These are phyloP conservation scores for Fulmarus glacialis DNA, from an alignment of 2,113 vertebrate genomes.

Conservation along the genomic window DNA sequence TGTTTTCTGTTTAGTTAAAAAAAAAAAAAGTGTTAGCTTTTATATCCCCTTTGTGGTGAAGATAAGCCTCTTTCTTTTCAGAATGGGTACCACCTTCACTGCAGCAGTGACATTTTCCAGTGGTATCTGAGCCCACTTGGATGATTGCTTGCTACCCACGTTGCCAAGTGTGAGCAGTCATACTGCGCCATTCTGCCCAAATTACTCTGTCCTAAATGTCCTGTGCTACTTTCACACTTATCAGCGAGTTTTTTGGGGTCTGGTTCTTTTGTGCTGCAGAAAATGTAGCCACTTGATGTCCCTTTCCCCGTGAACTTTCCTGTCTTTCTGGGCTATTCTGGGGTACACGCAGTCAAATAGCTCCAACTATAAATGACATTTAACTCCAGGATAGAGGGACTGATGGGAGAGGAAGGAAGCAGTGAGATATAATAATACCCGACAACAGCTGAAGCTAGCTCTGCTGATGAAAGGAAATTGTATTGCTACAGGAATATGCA, in stretches of 20 bases:
- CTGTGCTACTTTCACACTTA: neutral
- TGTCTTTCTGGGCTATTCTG: neutral
- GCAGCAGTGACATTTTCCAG: conserved; percentile 7
- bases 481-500: neutral
- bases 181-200: neutral
- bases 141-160: neutral
- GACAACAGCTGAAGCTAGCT: conserved; percentile 34
- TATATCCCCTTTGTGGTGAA: neutral
- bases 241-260: neutral
- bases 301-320: neutral
- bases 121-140: neutral
- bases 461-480: neutral
- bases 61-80: neutral
- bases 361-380: neutral
- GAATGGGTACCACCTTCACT: neutral
- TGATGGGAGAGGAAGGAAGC: conserved; percentile 33
- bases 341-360: neutral
- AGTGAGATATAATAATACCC: conserved; percentile 16
- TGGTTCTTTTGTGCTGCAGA: neutral
- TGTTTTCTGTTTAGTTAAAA: neutral
- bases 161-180: neutral
- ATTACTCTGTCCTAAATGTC: neutral
- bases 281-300: neutral
- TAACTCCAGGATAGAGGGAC: neutral
- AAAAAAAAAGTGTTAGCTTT: neutral